These are phyloP conservation scores for Bolborhynchus lineola DNA, from an alignment of 2,113 vertebrate genomes.

Conservation along the genomic window DNA sequence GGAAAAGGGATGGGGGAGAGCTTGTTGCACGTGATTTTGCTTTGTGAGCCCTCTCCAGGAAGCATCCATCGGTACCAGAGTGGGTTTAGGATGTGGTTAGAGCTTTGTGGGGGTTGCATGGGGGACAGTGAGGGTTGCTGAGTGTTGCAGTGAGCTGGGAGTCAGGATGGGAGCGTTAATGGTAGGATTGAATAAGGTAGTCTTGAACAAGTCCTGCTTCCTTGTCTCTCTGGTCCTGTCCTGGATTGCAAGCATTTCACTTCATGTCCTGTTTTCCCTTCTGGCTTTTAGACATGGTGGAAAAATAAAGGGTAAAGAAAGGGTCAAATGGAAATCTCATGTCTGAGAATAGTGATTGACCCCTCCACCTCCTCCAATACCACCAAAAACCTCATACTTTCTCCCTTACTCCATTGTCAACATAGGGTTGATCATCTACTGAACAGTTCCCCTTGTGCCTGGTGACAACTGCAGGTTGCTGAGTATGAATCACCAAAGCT, in stretches of 20 bases:
- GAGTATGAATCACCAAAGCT: background rate
- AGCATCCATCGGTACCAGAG: background rate
- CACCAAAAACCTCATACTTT: background rate
- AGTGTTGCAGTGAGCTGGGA: background rate
- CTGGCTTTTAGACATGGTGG: background rate
- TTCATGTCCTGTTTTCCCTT: background rate
- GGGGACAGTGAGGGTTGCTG: background rate
- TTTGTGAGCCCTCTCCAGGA: background rate
- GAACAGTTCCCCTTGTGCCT: background rate
- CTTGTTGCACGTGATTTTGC: background rate
- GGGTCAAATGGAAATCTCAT: background rate
- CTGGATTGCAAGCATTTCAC: background rate
- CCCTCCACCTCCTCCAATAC: background rate
- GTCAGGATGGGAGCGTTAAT: background rate
- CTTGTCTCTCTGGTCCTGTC: background rate
- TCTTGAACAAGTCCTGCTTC: background rate
- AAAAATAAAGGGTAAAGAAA: background rate
- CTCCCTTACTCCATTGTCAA: too few species aligned
- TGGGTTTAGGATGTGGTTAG: background rate
- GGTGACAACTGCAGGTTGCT: background rate
- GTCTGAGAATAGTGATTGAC: background rate
- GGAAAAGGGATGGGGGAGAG: background rate
- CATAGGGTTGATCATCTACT: fast-evolving
- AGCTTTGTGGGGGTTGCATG: background rate
- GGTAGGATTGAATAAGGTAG: background rate